Evolutionary conservation across 2,797 vertebrate species (phyloP), one percentile per base, ranked within the genome.

Genomic region (Xerus rutilus): DNA sequence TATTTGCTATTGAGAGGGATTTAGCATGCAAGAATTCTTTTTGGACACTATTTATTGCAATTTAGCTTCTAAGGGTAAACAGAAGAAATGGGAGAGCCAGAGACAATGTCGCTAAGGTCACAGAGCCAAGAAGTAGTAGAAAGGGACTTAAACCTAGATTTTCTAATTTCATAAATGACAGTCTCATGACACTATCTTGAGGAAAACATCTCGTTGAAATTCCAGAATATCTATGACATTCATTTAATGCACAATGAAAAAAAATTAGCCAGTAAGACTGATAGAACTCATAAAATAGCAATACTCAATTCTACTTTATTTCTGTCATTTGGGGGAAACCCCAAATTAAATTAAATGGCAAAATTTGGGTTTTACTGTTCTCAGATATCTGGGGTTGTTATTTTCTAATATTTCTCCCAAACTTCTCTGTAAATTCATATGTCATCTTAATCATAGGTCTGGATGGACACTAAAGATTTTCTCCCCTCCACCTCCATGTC

Each of bases 381-480:
- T 62, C 35, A 74, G 70, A 87, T 43, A 83, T 59, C 54, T 93
- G 32, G 49, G 23, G 11, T 62, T 74, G 17, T 86, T 84, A 59
- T 59, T 72, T 59, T 83, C 77, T 82, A 76, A 59, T 91, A 67
- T 76, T 92, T 32, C 59, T 52, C 77, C 43, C 52, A 52, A 70
- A 89, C 20, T 69, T 83, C 25, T 73, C 72, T 69, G 47, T 32
- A 52, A 93, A 81, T 62, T 72, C 28, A 49, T 74, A 74, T 76
- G 79, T 79, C 35, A 70, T 57, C 92, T 86, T 74, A 83, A 73
- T 82, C 67, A 86, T 59, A 92, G 39, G 8, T 90, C 79, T 92
- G 45, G 23, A 69, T 49, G 49, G 45, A 92, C 57, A 70, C 47
- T 59, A 81, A 89, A 77, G 3, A n/a, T 57, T 47, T 70, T 69